phyloP scores from a whole-genome alignment of 2,797 vertebrate genomes.

The Sebastes vulpes region DNA sequence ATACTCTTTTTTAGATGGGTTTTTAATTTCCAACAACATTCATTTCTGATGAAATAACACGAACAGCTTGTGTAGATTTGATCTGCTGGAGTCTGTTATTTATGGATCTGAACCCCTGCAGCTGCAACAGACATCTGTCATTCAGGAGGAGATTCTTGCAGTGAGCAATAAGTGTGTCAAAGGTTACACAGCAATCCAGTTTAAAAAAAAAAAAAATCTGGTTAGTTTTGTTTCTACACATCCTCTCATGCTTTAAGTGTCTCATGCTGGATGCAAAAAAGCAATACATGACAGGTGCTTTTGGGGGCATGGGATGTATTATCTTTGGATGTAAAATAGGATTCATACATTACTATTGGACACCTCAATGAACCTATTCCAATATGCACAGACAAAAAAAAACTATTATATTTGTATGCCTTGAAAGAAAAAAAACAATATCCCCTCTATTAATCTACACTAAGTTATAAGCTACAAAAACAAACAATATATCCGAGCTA shows the following conservation, averaged over 20 bases:
- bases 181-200: neutral
- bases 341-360: neutral
- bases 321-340: neutral
- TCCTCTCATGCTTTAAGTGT: neutral
- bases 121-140: neutral
- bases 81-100: neutral
- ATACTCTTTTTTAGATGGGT: neutral
- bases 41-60: neutral
- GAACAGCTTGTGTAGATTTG: neutral
- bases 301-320: neutral
- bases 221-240: neutral
- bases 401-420: neutral
- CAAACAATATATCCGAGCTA: conserved; percentile 26
- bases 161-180: neutral
- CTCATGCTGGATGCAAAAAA: neutral
- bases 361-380: neutral
- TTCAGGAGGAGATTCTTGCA: neutral
- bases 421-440: neutral
- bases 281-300: neutral
- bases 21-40: neutral
- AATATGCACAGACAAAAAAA: neutral
- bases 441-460: neutral
- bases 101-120: neutral
- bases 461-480: neutral
- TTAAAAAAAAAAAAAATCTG: too few species aligned